A percentile compares a stretch with the other conserved stretches of the same genome.
These are phyloP conservation scores for Embiotoca jacksoni DNA, from an alignment of 2,113 vertebrate species.

Conservation along the genomic window DNA sequence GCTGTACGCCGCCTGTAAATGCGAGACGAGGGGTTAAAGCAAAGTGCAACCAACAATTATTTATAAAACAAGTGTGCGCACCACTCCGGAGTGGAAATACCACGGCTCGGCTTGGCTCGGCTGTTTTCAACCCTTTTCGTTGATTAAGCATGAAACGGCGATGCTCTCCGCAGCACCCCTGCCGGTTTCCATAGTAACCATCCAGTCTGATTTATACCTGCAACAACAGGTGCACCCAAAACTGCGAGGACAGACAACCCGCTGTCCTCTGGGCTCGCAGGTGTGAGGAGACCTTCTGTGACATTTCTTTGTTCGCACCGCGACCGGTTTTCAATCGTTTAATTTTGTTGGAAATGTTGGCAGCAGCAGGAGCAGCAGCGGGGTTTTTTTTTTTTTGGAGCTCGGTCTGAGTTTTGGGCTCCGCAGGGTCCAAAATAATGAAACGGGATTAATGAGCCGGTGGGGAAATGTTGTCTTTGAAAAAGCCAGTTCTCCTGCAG, in stretches of 20 bases:
- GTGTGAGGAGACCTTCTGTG: constrained; percentile 1
- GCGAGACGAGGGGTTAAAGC: too few relatives aligned
- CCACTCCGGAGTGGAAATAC: too few relatives aligned
- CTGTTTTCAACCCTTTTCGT: constrained; percentile 4
- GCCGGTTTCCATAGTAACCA: constrained; percentile 29
- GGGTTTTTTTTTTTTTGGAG: background rate
- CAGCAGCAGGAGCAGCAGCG: background rate
- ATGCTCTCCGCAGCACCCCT: background rate
- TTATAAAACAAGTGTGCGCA: background rate
- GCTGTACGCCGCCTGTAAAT: too few relatives aligned
- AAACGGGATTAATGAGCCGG: constrained; percentile 31
- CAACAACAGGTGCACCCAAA: constrained; percentile 15
- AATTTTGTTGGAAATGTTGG: background rate
- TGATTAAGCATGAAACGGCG: constrained; percentile 10
- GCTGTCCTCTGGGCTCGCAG: background rate
- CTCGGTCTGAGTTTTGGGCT: background rate
- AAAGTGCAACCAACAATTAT: too few relatives aligned
- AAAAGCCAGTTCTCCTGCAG: background rate
- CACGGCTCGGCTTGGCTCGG: background rate
- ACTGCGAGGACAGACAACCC: background rate
- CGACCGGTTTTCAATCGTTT: background rate
- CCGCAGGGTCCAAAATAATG: constrained; percentile 30
- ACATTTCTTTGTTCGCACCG: background rate
- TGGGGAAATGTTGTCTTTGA: constrained; percentile 5
- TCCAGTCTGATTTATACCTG: constrained; percentile 37